A percentile compares a stretch with the other conserved stretches of the same genome.
Evolutionary conservation across 2,888 invertebrate genomes (phyloP).

Genomic region (Metallyticus violacea): DNA sequence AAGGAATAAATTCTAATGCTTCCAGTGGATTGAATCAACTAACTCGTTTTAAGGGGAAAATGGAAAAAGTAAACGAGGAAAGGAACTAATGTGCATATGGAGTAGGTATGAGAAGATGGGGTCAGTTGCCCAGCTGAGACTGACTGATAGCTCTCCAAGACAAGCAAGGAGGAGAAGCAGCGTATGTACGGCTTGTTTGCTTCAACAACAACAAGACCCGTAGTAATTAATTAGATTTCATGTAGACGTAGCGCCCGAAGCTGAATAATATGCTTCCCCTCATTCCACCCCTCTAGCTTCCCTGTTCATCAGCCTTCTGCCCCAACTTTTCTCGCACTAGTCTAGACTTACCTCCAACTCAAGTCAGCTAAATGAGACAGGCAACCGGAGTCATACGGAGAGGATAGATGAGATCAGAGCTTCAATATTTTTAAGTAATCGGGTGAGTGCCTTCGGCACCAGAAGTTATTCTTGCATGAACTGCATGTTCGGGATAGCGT

Average conservation of each 20-base stretch:
- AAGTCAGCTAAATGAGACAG: background rate
- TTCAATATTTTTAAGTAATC: background rate
- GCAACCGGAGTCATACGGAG: background rate
- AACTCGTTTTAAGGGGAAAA: background rate
- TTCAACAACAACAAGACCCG: slow-evolving; percentile 14
- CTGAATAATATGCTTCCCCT: background rate
- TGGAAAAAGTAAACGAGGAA: background rate
- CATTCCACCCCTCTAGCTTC: background rate
- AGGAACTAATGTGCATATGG: background rate
- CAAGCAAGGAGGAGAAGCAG: background rate
- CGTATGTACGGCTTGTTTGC: background rate
- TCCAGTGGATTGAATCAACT: background rate
- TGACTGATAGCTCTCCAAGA: slow-evolving; percentile 12
- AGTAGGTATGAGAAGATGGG: background rate
- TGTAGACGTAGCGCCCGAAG: slow-evolving; percentile 6
- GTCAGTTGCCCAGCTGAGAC: background rate
- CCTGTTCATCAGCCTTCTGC: background rate
- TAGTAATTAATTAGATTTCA: slow-evolving; percentile 16
- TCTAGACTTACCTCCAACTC: background rate
- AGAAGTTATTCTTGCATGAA: background rate
- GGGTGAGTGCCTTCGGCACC: no score
- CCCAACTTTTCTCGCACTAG: slow-evolving; percentile 9
- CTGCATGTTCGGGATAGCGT: no score
- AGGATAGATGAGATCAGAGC: background rate
- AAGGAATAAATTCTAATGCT: background rate